Evolutionary conservation across 1,140 invertebrate species (phyloP).

Genomic region (Drosophila santomea): DNA sequence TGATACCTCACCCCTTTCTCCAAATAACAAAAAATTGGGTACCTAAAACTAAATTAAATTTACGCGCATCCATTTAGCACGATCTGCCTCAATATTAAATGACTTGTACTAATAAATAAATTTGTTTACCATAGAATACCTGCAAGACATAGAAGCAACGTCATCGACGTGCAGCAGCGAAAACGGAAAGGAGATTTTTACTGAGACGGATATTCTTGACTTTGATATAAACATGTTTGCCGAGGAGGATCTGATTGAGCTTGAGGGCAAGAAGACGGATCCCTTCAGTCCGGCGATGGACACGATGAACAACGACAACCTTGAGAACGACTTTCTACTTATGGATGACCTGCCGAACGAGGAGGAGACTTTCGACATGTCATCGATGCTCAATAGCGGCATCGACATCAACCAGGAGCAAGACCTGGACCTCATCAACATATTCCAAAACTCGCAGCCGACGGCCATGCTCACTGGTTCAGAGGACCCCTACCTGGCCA

Average conservation of each 20-base stretch:
- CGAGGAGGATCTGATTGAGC: slow-evolving; percentile 64
- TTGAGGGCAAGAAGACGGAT: slow-evolving; percentile 65
- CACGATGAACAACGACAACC: slow-evolving; percentile 56
- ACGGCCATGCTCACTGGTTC: slow-evolving; percentile 30
- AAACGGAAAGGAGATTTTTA: slow-evolving; percentile 72
- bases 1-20: slow-evolving; percentile 5
- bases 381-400: slow-evolving; percentile 21
- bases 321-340: slow-evolving; percentile 27
- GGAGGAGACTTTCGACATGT: slow-evolving; percentile 53
- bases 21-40: slow-evolving; percentile 13
- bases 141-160: slow-evolving; percentile 76
- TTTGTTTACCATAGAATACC: slow-evolving; percentile 70
- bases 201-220: slow-evolving; percentile 77
- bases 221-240: slow-evolving; percentile 81
- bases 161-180: slow-evolving; percentile 70
- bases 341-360: slow-evolving; percentile 37
- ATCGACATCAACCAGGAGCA: slow-evolving; percentile 48
- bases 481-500: slow-evolving; percentile 52
- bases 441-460: slow-evolving; percentile 27
- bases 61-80: slow-evolving; percentile 20
- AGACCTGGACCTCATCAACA: slow-evolving; percentile 43
- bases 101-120: slow-evolving; percentile 40
- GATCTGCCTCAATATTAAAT: background rate
- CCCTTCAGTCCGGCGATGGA: slow-evolving; percentile 49
- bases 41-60: slow-evolving; percentile 6